These are phyloP conservation scores for Cepaea hortensis DNA, from an alignment of 2,888 invertebrate genomes.

Conservation along the genomic window DNA sequence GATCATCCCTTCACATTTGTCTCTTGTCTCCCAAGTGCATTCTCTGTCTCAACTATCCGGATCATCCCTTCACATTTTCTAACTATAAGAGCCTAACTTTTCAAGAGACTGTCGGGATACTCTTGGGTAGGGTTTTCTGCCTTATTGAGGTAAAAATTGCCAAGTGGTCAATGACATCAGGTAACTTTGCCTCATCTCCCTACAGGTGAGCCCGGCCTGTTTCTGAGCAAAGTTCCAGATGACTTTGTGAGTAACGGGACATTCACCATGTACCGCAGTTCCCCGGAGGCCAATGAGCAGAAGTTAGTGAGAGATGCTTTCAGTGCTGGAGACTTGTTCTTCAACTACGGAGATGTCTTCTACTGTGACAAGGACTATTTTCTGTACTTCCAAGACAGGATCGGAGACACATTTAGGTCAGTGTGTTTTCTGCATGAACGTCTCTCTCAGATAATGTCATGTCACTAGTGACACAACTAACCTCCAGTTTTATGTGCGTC, in stretches of 20 bases:
- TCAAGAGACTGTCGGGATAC: too few species aligned
- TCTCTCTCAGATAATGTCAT: too few species aligned
- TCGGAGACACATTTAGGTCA: constrained; percentile 69
- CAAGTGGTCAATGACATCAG: not conserved
- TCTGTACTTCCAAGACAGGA: constrained; percentile 65
- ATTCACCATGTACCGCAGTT: constrained; percentile 83
- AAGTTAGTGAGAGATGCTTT: constrained; percentile 92
- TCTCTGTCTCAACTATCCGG: too few species aligned
- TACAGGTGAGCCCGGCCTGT: constrained; percentile 67
- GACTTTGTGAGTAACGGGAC: constrained; percentile 74
- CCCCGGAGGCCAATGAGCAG: constrained; percentile 83
- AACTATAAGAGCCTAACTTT: too few species aligned
- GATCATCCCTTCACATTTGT: too few species aligned
- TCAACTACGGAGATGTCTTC: constrained; percentile 66
- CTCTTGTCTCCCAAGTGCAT: too few species aligned
- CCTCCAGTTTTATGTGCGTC: too few species aligned
- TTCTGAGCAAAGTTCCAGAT: constrained; percentile 57
- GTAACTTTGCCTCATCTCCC: not conserved
- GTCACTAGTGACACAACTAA: too few species aligned
- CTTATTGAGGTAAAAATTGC: not conserved
- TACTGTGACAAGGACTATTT: constrained; percentile 61
- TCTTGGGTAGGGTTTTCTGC: too few species aligned
- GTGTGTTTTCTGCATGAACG: not conserved
- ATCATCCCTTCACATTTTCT: too few species aligned
- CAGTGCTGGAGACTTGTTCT: constrained; percentile 83